Base-by-base conservation (phyloP, 2,113 vertebrate genomes). In the Edolisoma coerulescens region DNA sequence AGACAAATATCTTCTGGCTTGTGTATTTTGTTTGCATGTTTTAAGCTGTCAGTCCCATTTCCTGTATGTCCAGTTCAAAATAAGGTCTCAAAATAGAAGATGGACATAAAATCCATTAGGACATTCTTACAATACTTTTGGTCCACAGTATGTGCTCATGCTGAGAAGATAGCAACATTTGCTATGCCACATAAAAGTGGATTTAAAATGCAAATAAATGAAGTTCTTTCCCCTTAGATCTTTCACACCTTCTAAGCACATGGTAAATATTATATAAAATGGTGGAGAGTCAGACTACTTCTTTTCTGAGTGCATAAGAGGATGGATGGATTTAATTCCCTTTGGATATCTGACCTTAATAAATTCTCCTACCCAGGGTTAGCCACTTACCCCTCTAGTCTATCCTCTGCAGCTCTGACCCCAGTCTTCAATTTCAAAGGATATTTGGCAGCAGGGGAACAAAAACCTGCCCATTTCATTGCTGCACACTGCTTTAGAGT, bases 391-490 rank as follows among this genome's bases (percentile, higher is more conserved):
- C 11, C 54, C 39, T 77, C 52, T 27, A 44, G 54, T 45, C 57
- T 81, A 39, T 88, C 71, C 64, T 89, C 68, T 78, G 63, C 49
- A 71, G 73, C 49, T 84, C 39, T 87, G 74, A 95, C 81, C 23
- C 65, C 3, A 5, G 52, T 97, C 78, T 96, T 96, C 90, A 83
- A 73, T 96, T 97, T 87, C 63, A 87, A 93, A 94, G 61, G 53
- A 52, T 87, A 79, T 79, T 94, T 7, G 7, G 83, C 41, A 73
- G 44, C 41, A 86, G 23, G 37, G 52, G 61, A 94, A 52, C 13
- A 80, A 81, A 78, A 83, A 76, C 28, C 70, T 95, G 77, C 33
- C 53, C 47, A 33, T 82, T 95, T 91, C 28, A 8, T 52, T 92
- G 80, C 74, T 87, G 67, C 60, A 71, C 54, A 57, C 77, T 81